Conservation (phyloP, 92 coral and sea anemone genomes). For the Micromussa lordhowensis region DNA sequence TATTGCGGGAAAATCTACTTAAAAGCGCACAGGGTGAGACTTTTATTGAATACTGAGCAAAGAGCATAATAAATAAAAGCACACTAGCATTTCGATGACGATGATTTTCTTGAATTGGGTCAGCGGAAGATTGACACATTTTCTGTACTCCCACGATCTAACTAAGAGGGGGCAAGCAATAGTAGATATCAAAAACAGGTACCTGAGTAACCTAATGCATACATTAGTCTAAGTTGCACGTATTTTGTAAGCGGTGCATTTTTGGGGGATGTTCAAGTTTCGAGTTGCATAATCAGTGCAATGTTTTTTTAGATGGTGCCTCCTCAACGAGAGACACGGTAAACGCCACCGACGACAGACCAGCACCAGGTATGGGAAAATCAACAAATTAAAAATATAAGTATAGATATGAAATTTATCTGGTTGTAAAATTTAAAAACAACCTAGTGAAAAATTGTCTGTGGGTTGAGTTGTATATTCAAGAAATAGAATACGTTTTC, state of each 20-base stretch:
- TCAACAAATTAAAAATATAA: neutral
- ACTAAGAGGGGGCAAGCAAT: too few species aligned
- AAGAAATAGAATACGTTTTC: too few species aligned
- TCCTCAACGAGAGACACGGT: slow-evolving; percentile 24
- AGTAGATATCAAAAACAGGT: too few species aligned
- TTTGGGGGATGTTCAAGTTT: too few species aligned
- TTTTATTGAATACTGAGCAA: neutral
- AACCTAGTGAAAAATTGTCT: neutral
- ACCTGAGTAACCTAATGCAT: too few species aligned
- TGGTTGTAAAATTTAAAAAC: neutral
- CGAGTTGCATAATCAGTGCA: neutral
- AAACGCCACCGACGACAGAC: slow-evolving; percentile 32
- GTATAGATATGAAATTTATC: neutral
- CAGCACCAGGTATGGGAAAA: slow-evolving; percentile 19
- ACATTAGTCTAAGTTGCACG: too few species aligned
- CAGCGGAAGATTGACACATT: neutral
- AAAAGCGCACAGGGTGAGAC: slow-evolving; percentile 35
- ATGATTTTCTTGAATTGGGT: neutral
- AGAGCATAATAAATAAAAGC: neutral
- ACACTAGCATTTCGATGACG: neutral
- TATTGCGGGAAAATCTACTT: slow-evolving; percentile 27
- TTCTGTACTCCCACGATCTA: too few species aligned
- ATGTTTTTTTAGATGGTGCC: slow-evolving; percentile 19
- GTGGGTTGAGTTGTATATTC: too few species aligned
- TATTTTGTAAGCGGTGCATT: too few species aligned